Percentiles rank a stretch among this genome's conserved stretches.
Conservation (phyloP, 2,113 vertebrate species). For the Panthera uncia region DNA sequence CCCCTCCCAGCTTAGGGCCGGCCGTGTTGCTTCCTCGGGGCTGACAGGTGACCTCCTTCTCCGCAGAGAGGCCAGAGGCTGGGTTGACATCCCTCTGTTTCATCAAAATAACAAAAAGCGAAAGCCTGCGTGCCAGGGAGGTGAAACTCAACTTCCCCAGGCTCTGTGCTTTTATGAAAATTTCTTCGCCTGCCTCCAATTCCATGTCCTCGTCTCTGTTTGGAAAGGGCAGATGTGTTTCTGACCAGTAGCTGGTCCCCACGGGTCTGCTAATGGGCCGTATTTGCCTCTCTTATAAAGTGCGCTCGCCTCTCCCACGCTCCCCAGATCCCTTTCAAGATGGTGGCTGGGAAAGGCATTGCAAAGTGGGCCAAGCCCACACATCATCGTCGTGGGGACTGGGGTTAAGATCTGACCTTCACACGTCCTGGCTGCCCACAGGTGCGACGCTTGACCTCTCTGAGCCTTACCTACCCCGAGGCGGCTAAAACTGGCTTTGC, state of each 20-base stretch:
- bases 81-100: neutral
- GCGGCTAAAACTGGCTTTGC: neutral
- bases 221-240: neutral
- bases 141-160: neutral
- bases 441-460: neutral
- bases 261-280: neutral
- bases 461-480: neutral
- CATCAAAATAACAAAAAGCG: neutral
- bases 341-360: neutral
- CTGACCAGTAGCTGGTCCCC: neutral
- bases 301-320: neutral
- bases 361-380: too few relatives aligned
- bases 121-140: rapidly evolving
- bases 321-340: neutral
- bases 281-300: neutral
- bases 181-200: neutral
- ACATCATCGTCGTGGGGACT: rapidly evolving
- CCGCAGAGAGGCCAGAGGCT: too few relatives aligned
- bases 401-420: neutral
- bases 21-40: rapidly evolving
- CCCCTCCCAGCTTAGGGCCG: rapidly evolving
- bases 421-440: neutral
- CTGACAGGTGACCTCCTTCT: neutral
- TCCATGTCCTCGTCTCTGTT: neutral
- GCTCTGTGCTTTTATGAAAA: neutral